These are phyloP conservation scores for Pandemis heparana DNA, from an alignment of 2,888 invertebrate species.

Conservation along the genomic window DNA sequence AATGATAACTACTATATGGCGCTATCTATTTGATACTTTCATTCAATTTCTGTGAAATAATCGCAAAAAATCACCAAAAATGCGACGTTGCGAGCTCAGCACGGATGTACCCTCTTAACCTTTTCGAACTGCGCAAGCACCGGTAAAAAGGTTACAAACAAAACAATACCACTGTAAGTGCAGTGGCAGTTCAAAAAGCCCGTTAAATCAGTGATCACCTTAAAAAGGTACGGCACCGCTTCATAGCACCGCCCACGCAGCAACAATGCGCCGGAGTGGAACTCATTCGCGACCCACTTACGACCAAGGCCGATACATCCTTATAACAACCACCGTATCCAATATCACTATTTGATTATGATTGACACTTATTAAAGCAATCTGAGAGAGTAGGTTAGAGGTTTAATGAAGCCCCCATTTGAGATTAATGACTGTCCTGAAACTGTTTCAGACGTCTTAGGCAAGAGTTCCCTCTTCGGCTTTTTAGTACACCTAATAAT, in stretches of 20 bases:
- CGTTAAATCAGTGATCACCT: constrained; percentile 23
- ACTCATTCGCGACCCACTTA: constrained; percentile 75
- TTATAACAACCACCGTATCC: constrained; percentile 64
- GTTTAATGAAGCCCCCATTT: neutral
- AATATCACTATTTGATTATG: constrained; percentile 55
- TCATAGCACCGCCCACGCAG: constrained; percentile 53
- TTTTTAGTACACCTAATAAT: neutral
- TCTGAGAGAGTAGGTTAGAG: constrained; percentile 47
- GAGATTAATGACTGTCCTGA: neutral
- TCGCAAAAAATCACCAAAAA: no score
- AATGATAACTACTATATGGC: no score
- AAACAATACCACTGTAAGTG: constrained; percentile 1
- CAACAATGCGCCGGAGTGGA: constrained; percentile 45
- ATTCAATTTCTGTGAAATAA: no score
- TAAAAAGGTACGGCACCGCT: constrained; percentile 11
- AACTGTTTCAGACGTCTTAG: neutral
- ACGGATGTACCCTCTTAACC: no score
- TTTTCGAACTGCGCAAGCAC: neutral
- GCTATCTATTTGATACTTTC: no score
- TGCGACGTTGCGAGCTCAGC: no score
- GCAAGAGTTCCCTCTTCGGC: neutral
- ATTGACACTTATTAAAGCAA: constrained; percentile 59
- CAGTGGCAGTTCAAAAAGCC: constrained; percentile 30
- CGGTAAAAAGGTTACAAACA: constrained; percentile 3
- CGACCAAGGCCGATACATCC: constrained; percentile 68